Base-by-base conservation (phyloP, 2,888 invertebrate species). In the Galerucella pusilla region DNA sequence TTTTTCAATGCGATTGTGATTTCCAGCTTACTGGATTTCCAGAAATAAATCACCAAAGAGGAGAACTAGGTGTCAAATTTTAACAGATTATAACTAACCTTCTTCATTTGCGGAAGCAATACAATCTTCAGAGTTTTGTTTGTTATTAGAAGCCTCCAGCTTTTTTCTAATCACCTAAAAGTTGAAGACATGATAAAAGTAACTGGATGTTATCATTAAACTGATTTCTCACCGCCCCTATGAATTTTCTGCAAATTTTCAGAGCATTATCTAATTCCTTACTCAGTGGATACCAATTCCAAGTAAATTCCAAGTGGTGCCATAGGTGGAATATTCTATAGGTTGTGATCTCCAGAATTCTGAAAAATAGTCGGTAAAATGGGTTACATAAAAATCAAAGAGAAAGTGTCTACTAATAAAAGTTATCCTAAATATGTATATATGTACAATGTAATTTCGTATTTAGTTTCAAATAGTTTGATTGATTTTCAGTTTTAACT, bases 151-250 rank as follows among this genome's bases (percentile, higher is more conserved):
- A 0, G 61, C 63, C 16, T 74, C 68, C 63, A 70, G 42, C 14
- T 77, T 77, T 16, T 64, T 71, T n/a, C 45, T 73, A n/a, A 77
- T 65, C 11, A 77, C 68, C 77, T 77, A 63, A 46, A 67, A 66
- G 7, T 52, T 14, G 3, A 14, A n/a, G 14, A 52, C 5, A 52
- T 12, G 5, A 12, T 14, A 49, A 52, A 52, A 52, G 14, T 5
- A 11, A n/a, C 2, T 12, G 16, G 25, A 9, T 28, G 2, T 28
- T 46, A 9, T 12, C n/a, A n/a, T n/a, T n/a, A n/a, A n/a, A n/a
- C n/a, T n/a, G n/a, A n/a, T n/a, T n/a, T n/a, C n/a, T n/a, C 52
- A 78, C 77, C 9, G 72, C n/a, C 1, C 46, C 54, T 42, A 70
- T 74, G 12, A 75, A 60, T 2, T 72, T 64, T 7, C 54, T 63